Percentiles rank a stretch among this genome's conserved stretches.
Conservation (phyloP, 2,113 vertebrate species). For the Motacilla tschutschensis region DNA sequence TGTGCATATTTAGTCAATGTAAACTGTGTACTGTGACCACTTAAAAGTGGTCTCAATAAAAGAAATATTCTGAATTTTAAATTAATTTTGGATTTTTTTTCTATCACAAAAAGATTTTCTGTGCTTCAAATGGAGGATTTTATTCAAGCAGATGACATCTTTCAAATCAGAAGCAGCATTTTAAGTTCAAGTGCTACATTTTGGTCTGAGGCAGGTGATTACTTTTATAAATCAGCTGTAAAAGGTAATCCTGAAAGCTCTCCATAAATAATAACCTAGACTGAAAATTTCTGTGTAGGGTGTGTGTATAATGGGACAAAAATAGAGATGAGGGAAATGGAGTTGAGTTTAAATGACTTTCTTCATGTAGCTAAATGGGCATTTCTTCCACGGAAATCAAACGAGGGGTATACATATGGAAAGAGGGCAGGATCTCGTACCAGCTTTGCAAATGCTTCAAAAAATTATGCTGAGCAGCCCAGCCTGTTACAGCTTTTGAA, state of each 20-base stretch:
- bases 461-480: slow-evolving; percentile 58
- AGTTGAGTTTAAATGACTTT: slow-evolving; percentile 47
- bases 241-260: slow-evolving; percentile 56
- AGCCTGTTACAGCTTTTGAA: slow-evolving; percentile 54
- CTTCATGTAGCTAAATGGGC: slow-evolving; percentile 38
- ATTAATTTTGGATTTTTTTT: neutral
- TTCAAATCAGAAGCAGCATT: slow-evolving; percentile 42
- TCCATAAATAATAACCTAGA: slow-evolving; percentile 54
- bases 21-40: neutral
- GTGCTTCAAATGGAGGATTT: neutral
- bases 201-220: slow-evolving; percentile 50
- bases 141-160: slow-evolving; percentile 45
- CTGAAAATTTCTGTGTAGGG: slow-evolving; percentile 36
- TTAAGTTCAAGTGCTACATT: slow-evolving; percentile 39
- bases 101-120: neutral
- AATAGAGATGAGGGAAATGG: slow-evolving; percentile 43
- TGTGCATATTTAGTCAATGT: neutral
- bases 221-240: slow-evolving; percentile 58
- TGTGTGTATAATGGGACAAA: slow-evolving; percentile 45
- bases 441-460: slow-evolving; percentile 49
- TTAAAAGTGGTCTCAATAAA: neutral
- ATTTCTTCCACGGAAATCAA: slow-evolving; percentile 38
- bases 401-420: slow-evolving; percentile 44
- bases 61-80: slow-evolving; percentile 10
- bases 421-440: slow-evolving; percentile 45